Evolutionary conservation across 2,113 vertebrate species (phyloP), one percentile per base, ranked within the genome.

Genomic region (Callaeas wilsoni): DNA sequence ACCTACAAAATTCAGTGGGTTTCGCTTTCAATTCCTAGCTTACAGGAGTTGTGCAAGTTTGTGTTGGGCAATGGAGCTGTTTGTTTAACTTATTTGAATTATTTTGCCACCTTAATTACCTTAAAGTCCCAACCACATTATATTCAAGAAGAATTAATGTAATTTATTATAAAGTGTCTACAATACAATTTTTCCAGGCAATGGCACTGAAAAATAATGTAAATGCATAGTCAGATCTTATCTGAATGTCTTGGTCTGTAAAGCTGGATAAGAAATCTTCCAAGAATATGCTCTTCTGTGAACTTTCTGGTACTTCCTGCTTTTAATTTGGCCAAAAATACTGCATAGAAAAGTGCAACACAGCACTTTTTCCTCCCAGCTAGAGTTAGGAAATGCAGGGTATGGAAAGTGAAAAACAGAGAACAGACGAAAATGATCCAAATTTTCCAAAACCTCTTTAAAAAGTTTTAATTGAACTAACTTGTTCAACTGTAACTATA

Each of bases 291-390:
- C 44, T 84, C 13, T 75, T 80, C 57, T 71, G 56, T 96, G 75
- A 96, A 90, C 85, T 90, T 92, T 94, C 71, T 88, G 63, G 35
- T 96, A 88, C 93, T 86, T 94, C 91, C 87, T 90, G 67, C 50
- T 92, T 93, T 94, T 92, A 91, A 77, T 86, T 80, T 92, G 55
- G 42, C 39, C 22, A 86, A 92, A 95, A 90, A 56, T 55, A 81
- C 71, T 91, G 47, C 59, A 59, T 14, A 86, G n/a, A 71, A 92
- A 94, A 87, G 67, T 90, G 75, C 83, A 91, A 78, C 71, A 64
- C 68, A 94, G 95, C 92, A 93, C 60, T 92, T 96, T 77, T 77
- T 11, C 47, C 44, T 92, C 94, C 64, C 76, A 96, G 76, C 63
- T 96, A 73, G 90, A 95, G 47, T 90, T 85, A 78, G 75, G 85